A percentile compares a stretch with the other conserved stretches of the same genome.
These are phyloP conservation scores for Onychostoma macrolepis DNA, from an alignment of 2,113 vertebrate species.

Conservation along the genomic window DNA sequence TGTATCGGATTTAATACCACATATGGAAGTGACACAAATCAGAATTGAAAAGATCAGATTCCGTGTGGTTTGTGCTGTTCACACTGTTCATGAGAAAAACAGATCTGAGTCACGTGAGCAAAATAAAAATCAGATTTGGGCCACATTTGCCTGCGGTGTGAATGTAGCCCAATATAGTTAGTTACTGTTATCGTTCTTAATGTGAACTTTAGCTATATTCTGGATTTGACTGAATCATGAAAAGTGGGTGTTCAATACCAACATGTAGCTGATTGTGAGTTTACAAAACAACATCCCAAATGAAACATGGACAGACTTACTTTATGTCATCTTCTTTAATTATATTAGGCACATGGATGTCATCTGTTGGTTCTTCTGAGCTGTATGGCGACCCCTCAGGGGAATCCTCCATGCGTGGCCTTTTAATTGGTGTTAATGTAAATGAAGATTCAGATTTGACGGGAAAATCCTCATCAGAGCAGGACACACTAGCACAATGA, in stretches of 20 bases:
- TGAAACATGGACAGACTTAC: neutral
- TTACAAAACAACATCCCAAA: neutral
- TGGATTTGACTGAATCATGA: neutral
- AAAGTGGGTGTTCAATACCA: neutral
- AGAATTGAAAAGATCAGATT: too few relatives aligned
- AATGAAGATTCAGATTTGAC: constrained; percentile 7
- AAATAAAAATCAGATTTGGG: too few relatives aligned
- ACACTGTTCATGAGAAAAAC: too few relatives aligned
- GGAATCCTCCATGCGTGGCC: constrained; percentile 11
- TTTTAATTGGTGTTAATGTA: constrained; percentile 18
- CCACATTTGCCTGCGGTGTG: too few relatives aligned
- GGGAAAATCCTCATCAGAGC: neutral
- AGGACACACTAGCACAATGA: constrained; percentile 14
- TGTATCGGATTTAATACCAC: too few relatives aligned
- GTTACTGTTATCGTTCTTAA: neutral
- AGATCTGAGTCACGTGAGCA: too few relatives aligned
- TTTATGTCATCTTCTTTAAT: constrained; percentile 15
- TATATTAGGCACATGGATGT: neutral
- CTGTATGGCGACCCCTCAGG: neutral
- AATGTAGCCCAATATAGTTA: neutral
- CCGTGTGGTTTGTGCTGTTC: too few relatives aligned
- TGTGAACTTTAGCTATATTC: neutral
- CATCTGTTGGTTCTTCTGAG: constrained; percentile 1
- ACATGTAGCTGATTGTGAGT: neutral
- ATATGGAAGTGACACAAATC: too few relatives aligned